A percentile compares a stretch with the other conserved stretches of the same genome.
Evolutionary conservation across 1,140 invertebrate genomes (phyloP).

Genomic region (Lordiphosa stackelbergi): DNA sequence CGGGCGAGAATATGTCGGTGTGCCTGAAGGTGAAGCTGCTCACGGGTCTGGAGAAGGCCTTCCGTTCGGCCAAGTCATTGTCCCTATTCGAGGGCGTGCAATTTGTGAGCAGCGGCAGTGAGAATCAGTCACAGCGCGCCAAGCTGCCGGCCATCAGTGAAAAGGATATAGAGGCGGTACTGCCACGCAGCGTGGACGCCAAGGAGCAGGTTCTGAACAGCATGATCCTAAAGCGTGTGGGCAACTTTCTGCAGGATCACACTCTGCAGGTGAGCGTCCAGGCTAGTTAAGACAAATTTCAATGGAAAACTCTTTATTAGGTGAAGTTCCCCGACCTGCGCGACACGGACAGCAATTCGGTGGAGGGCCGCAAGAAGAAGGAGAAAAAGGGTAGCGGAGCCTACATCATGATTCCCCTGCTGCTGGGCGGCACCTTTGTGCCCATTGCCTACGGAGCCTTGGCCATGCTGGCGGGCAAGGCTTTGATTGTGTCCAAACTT

Average conservation of each 20-base stretch:
- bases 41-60: conserved; percentile 84
- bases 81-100: conserved; percentile 84
- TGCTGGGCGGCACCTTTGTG: conserved; percentile 87
- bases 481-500: conserved; percentile 88
- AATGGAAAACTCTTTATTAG: conserved; percentile 17
- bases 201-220: conserved; percentile 85
- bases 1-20: conserved; percentile 82
- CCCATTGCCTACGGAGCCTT: conserved; percentile 87
- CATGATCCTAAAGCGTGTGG: conserved; percentile 85
- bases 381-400: conserved; percentile 85
- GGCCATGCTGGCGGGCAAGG: conserved; percentile 88
- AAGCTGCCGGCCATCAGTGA: conserved; percentile 72
- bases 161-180: conserved; percentile 82
- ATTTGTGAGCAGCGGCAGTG: conserved; percentile 79
- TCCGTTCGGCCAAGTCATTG: conserved; percentile 81
- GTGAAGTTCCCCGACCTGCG: conserved; percentile 59
- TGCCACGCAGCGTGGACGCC: conserved; percentile 83
- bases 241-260: conserved; percentile 85
- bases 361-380: conserved; percentile 74
- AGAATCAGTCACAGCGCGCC: conserved; percentile 38
- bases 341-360: conserved; percentile 36
- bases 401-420: conserved; percentile 85
- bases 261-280: conserved; percentile 83
- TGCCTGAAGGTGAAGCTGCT: conserved; percentile 88
- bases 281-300: neutral